Base-by-base conservation (phyloP, 2,797 vertebrate species). In the Pygocentrus nattereri region DNA sequence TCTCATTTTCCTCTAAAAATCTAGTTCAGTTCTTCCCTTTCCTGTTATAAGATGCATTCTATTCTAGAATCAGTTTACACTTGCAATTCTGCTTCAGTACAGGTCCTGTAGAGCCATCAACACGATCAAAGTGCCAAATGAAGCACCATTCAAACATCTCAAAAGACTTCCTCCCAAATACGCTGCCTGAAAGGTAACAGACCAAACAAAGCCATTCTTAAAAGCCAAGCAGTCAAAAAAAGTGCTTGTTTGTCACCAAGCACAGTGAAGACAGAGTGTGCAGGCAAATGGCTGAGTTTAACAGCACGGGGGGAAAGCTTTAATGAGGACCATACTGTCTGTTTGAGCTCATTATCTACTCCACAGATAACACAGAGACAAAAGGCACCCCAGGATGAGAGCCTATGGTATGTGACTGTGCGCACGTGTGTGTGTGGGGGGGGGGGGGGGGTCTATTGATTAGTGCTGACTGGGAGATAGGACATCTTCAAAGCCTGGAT, bases 281-380 rank as follows among this genome's bases (percentile, higher is more conserved):
- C 75, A 11, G 34, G 70, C 79, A 85, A 85, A 65, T 73, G 73
- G 69, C 18, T 16, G 52, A 44, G 67, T 80, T 80, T 80, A 79
- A 6, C 78, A 79, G 41, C 54, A 49, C 10, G 10, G 68, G n/a
- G 5, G 4, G 41, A 52, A 65, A 38, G 52, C 54, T 34, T 58
- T 78, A 82, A 78, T 76, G 21, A 38, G 81, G 83, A 87, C 71
- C 31, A 74, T 74, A 72, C 79, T 61, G 79, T 76, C 11, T 76
- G 82, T 81, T 80, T 81, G 76, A 85, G 90, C 91, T 91, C 90
- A 77, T 85, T 82, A 82, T 85, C 80, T 47, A 52, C 62, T 2
- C 31, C 67, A 67, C 77, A 85, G 69, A 79, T 84, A 83, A 85
- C 84, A 72, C 62, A 7, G 62, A 81, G 73, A 78, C 71, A 73